phyloP scores from a whole-genome alignment of 2,888 invertebrate species.

The Polyommatus iphigenia region DNA sequence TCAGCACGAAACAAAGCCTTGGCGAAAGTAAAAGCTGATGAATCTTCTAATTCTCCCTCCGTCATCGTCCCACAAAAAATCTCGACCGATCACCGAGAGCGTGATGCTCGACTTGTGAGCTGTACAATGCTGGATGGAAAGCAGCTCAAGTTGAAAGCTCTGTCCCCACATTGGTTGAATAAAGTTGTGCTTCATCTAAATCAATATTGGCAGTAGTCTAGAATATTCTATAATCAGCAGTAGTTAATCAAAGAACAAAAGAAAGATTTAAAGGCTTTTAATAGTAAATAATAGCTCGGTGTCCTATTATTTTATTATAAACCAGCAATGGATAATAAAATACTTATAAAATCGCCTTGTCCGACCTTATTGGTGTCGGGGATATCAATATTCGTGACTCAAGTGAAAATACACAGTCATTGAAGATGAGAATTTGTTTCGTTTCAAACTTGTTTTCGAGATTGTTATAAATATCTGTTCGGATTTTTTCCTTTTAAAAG shows the following conservation, averaged over 20 bases:
- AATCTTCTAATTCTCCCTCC: slow-evolving; percentile 27
- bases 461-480: slow-evolving; percentile 29
- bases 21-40: slow-evolving; percentile 28
- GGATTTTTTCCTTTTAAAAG: slow-evolving; percentile 26
- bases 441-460: slow-evolving; percentile 29
- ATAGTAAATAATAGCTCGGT: no score
- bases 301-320: neutral
- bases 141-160: neutral
- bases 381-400: slow-evolving; percentile 30
- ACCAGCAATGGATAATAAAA: neutral
- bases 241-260: no score
- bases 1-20: slow-evolving; percentile 29
- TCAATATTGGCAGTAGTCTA: no score
- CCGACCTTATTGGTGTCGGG: neutral
- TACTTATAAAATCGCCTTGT: neutral
- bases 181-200: no score
- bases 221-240: no score
- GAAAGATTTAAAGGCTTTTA: no score
- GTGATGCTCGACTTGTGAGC: neutral
- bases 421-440: slow-evolving; percentile 31
- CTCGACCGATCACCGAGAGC: neutral
- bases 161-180: no score
- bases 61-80: slow-evolving; percentile 26
- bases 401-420: slow-evolving; percentile 29
- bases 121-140: neutral